Percentiles rank a stretch among this genome's conserved stretches.
These are phyloP conservation scores for Lasioglossum morio DNA, from an alignment of 2,888 invertebrate genomes.

Conservation along the genomic window DNA sequence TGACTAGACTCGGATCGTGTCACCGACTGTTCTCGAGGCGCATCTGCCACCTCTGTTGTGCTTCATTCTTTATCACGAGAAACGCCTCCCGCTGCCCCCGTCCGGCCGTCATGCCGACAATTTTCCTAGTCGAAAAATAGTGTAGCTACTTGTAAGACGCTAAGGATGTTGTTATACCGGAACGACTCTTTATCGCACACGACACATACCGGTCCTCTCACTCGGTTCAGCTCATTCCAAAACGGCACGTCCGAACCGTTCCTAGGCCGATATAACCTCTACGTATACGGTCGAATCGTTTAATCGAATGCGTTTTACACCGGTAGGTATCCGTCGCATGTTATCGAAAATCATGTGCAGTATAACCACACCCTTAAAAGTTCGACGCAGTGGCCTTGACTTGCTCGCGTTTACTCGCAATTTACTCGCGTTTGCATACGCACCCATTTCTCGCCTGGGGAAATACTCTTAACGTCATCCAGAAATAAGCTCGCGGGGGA, in stretches of 20 bases:
- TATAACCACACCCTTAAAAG: not conserved
- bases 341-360: not conserved
- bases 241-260: no score
- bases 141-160: no score
- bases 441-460: not conserved
- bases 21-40: not conserved
- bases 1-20: not conserved
- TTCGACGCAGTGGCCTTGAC: not conserved
- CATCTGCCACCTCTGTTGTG: not conserved
- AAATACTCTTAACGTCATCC: constrained; percentile 28
- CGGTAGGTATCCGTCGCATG: not conserved
- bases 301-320: no score
- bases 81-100: not conserved
- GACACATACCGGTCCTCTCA: not conserved
- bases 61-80: not conserved
- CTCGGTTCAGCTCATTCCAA: no score
- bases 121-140: not conserved
- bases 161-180: not conserved
- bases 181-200: no score
- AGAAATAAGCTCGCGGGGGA: constrained; percentile 41
- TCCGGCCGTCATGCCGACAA: not conserved
- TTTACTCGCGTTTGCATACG: not conserved
- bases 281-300: no score
- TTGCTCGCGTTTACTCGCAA: not conserved
- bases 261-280: no score